phyloP scores from a whole-genome alignment of 2,888 invertebrate species.

The Seira musarum region DNA sequence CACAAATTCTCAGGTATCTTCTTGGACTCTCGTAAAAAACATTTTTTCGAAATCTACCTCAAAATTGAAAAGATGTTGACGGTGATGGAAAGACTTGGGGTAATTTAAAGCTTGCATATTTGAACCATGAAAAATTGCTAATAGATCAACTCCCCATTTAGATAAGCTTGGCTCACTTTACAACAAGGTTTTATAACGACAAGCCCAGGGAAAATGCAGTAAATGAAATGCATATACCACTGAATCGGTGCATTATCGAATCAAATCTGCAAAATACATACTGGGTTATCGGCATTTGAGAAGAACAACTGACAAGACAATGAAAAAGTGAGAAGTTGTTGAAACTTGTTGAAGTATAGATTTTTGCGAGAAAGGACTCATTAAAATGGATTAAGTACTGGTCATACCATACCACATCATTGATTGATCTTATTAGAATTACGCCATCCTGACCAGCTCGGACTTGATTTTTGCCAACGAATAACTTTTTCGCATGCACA shows the following conservation, averaged over 20 bases:
- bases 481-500: background rate
- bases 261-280: constrained; percentile 5
- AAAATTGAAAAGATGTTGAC: no score
- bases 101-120: no score
- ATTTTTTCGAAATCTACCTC: no score
- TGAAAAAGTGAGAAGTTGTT: constrained; percentile 17
- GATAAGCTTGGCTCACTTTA: no score
- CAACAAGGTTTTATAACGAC: no score
- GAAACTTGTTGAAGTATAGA: constrained; percentile 11
- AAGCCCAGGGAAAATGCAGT: no score
- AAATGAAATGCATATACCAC: constrained; percentile 6
- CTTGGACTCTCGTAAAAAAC: no score
- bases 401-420: no score
- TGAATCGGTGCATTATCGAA: constrained; percentile 17
- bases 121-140: no score
- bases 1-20: no score
- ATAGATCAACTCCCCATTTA: no score
- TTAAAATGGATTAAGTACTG: constrained; percentile 10
- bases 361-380: background rate
- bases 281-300: background rate
- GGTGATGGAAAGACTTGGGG: no score
- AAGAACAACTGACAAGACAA: constrained; percentile 14
- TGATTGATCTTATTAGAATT: constrained; percentile 11
- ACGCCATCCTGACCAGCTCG: background rate
- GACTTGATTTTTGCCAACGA: background rate